phyloP scores from a whole-genome alignment of 2,113 vertebrate species.

The Columba livia region DNA sequence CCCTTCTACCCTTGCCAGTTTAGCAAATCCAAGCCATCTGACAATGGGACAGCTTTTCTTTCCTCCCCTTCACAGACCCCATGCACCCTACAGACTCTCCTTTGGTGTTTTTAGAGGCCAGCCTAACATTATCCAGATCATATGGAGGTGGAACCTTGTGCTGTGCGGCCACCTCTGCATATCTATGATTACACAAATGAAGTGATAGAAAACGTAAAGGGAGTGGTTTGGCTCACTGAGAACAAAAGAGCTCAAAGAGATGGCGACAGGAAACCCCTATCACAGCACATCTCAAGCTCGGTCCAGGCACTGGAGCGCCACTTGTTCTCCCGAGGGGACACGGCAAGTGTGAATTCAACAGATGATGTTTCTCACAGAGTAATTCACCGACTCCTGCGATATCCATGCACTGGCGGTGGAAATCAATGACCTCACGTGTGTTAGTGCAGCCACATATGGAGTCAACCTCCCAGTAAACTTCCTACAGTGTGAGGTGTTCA shows the following conservation, averaged over 20 bases:
- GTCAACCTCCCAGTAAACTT: not conserved
- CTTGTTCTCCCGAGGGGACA: not conserved
- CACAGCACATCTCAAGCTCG: not conserved
- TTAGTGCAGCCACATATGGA: not conserved
- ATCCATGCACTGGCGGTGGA: rapidly evolving
- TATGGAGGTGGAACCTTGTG: not conserved
- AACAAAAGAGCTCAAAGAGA: not conserved
- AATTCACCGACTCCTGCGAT: not conserved
- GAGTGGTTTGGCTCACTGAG: not conserved
- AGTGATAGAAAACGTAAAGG: rapidly evolving
- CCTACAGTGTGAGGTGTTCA: not conserved
- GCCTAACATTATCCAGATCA: not conserved
- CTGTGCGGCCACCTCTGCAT: rapidly evolving
- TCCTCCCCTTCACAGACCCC: not conserved
- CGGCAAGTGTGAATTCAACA: not conserved
- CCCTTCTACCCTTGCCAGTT: not conserved
- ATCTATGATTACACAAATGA: not conserved
- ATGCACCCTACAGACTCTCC: not conserved
- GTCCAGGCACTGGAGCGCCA: not conserved
- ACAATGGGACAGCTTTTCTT: not conserved
- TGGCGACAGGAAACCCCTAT: rapidly evolving
- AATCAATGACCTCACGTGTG: not conserved
- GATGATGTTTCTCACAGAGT: not conserved
- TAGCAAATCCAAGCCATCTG: not conserved
- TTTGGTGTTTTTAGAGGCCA: not conserved